Base-by-base conservation (phyloP, 53 echinoderm and acorn worm genomes). In the Luidia sarsii region DNA sequence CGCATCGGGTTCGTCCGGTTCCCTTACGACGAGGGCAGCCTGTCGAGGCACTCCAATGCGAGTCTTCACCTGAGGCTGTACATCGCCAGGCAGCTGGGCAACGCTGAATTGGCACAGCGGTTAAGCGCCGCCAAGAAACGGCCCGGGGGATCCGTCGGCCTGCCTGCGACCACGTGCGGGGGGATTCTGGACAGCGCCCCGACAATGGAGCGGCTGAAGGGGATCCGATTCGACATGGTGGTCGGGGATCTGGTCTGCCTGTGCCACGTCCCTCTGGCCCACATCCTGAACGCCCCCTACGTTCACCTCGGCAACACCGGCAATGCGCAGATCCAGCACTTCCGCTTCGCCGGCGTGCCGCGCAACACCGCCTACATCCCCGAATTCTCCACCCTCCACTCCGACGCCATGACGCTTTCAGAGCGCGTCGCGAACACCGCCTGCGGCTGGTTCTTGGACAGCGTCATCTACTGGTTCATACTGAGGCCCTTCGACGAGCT, bases 391-490 rank as follows among this genome's bases (percentile, higher is more conserved):
- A 62, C 9, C 32, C 3, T 10, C 10, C 35, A 25, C 8, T 13
- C 63, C 35, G 35, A 62, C 28, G 13, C 32, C 4, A 14, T 62
- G 63, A 62, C 9, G 9, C n/a, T 53, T 19, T 4, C 9, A 1
- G 39, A 82, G 55, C 18, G 83, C 53, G 8, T 69, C 19, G 35
- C 15, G 16, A 82, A 82, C 59, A 54, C 68, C 21, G n/a, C 45
- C 13, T 27, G 22, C 2, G 25, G 48, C 68, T 68, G 48, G 45
- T 39, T 45, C 45, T 46, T 27, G 30, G 15, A 48, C 24, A 46
- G 43, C 29, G 24, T 68, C 25, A 24, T 46, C 31, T 48, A 68
- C 3, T 24, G 48, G 15, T 46, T 39, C 30, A 19, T 22, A 11
- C 48, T 46, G 3, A 27, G 33, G 1, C n/a, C 68, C 4, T 27